phyloP scores from a whole-genome alignment of 2,113 vertebrate genomes.

The Megatriorchis doriae region DNA sequence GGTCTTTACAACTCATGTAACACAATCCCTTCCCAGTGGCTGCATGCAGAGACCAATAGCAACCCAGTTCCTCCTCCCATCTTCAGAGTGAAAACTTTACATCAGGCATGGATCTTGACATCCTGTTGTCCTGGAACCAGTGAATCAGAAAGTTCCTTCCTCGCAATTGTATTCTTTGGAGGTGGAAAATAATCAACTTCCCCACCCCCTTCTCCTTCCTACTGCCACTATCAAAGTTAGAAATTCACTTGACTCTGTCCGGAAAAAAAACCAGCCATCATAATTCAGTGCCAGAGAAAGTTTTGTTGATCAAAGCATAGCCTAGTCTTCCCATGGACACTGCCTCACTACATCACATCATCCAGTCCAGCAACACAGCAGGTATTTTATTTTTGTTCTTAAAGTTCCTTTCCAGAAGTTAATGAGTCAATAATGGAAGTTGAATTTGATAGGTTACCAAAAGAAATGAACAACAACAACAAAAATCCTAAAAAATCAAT shows the following conservation, averaged over 20 bases:
- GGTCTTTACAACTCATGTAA: not conserved
- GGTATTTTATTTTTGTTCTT: not conserved
- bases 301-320: slow-evolving; percentile 25
- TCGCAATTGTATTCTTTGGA: slow-evolving; percentile 61
- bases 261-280: not conserved
- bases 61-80: slow-evolving; percentile 35
- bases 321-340: slow-evolving; percentile 14
- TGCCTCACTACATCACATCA: not conserved
- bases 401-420: not conserved
- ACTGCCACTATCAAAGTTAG: slow-evolving; percentile 37
- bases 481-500: not conserved
- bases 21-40: not conserved
- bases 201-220: slow-evolving; percentile 52
- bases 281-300: slow-evolving; percentile 26
- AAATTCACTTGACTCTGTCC: slow-evolving; percentile 19
- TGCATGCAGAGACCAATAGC: not conserved
- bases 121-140: slow-evolving; percentile 61
- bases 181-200: slow-evolving; percentile 60
- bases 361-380: not conserved
- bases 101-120: slow-evolving; percentile 55
- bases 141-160: slow-evolving; percentile 68
- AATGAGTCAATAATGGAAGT: not conserved
- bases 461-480: not conserved
- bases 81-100: slow-evolving; percentile 22
- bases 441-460: not conserved